These are phyloP conservation scores for Tinamus major DNA, from an alignment of 2,797 vertebrate genomes.

Conservation along the genomic window DNA sequence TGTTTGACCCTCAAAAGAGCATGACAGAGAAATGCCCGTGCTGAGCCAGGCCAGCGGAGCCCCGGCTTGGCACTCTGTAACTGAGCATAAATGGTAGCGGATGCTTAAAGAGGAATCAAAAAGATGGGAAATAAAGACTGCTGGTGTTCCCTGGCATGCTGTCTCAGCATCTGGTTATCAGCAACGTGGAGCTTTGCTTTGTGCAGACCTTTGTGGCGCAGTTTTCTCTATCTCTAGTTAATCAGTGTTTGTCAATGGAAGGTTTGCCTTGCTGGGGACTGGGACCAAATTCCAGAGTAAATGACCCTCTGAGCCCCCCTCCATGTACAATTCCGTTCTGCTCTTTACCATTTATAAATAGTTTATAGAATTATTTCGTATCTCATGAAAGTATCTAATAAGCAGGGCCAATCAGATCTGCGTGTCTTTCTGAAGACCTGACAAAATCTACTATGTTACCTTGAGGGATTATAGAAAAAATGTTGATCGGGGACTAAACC, in stretches of 20 bases:
- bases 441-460: not conserved
- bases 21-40: not conserved
- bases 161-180: not conserved
- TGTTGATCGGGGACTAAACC: not conserved
- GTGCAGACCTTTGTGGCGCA: not conserved
- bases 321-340: not conserved
- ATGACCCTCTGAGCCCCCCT: not conserved
- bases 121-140: not conserved
- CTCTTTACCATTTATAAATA: not conserved
- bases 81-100: not conserved
- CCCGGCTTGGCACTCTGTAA: not conserved
- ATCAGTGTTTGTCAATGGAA: conserved; percentile 36
- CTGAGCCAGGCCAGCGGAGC: not conserved
- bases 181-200: not conserved
- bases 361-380: not conserved
- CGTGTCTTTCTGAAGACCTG: not conserved
- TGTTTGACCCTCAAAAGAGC: not conserved
- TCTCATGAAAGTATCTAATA: not conserved
- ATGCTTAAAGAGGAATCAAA: not conserved
- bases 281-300: not conserved
- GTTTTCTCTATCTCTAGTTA: not conserved
- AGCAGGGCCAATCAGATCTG: not conserved
- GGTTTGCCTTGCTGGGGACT: not conserved
- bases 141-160: not conserved
- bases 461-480: not conserved